Percentiles rank a stretch among this genome's conserved stretches.
Evolutionary conservation across 2,888 invertebrate genomes (phyloP).

Genomic region (Plutella xylostella): DNA sequence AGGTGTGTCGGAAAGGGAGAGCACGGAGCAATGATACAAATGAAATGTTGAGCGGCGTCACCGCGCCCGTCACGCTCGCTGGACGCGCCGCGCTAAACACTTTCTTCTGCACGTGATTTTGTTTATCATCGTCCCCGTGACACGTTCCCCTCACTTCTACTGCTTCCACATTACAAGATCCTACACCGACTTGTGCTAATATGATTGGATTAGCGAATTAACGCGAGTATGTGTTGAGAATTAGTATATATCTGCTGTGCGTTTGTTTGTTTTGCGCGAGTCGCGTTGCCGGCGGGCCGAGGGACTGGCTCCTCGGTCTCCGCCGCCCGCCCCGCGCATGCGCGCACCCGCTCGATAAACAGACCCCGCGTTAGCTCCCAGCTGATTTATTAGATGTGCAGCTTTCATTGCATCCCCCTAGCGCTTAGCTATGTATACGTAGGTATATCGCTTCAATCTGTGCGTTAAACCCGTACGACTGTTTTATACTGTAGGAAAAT

Average conservation of each 20-base stretch:
- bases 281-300: conserved; percentile 29
- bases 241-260: conserved; percentile 44
- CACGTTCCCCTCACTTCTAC: not conserved
- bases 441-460: too few species aligned
- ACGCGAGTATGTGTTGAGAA: conserved; percentile 31
- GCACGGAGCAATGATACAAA: conserved; percentile 36
- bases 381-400: conserved; percentile 22
- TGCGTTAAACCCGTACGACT: too few species aligned
- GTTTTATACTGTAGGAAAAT: too few species aligned
- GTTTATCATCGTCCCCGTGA: conserved; percentile 26
- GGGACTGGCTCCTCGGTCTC: conserved; percentile 22
- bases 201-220: not conserved
- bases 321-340: conserved; percentile 39
- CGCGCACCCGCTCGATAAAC: conserved; percentile 53
- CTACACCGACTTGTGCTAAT: too few species aligned
- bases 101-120: conserved; percentile 59
- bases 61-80: conserved; percentile 44
- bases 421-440: too few species aligned
- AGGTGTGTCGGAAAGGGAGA: conserved; percentile 53
- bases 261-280: conserved; percentile 51
- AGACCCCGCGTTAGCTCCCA: conserved; percentile 20
- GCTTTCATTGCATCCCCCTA: too few species aligned
- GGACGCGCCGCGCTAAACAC: conserved; percentile 33
- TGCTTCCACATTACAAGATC: not conserved
- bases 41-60: conserved; percentile 39